Evolutionary conservation across 2,888 invertebrate genomes (phyloP).

Genomic region (Drosophila leonis): DNA sequence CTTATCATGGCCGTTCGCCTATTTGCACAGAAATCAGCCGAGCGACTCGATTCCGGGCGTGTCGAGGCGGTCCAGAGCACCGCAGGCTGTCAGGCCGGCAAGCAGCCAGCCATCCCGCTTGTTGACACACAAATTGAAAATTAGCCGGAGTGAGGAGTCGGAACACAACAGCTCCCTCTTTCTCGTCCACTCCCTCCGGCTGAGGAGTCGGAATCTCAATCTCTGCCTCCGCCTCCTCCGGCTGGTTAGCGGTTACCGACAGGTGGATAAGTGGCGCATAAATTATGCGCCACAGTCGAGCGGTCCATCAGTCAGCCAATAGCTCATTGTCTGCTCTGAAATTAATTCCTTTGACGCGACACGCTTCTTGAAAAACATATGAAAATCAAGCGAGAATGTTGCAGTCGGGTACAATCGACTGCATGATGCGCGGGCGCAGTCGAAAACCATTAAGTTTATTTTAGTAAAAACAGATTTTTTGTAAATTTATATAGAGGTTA

Average conservation of each 20-base stretch:
- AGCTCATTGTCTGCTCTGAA: conserved; percentile 51
- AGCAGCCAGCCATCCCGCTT: conserved; percentile 12
- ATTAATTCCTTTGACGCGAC: conserved; percentile 48
- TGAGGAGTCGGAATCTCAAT: neutral
- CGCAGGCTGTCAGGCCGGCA: neutral
- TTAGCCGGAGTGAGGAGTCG: conserved; percentile 29
- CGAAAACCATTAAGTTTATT: neutral
- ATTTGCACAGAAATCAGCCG: conserved; percentile 39
- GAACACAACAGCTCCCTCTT: neutral
- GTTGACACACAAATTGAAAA: conserved; percentile 57
- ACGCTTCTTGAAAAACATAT: conserved; percentile 2
- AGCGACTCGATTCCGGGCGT: conserved; percentile 27
- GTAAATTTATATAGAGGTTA: neutral
- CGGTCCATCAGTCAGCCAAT: conserved; percentile 37
- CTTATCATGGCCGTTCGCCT: conserved; percentile 29
- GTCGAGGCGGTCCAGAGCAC: conserved; percentile 9
- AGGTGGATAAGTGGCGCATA: conserved; percentile 57
- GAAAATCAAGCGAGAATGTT: neutral
- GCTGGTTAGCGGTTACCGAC: conserved; percentile 37
- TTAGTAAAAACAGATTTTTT: neutral
- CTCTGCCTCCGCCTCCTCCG: neutral
- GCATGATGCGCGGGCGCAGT: neutral
- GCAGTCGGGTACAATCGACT: neutral
- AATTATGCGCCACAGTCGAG: conserved; percentile 42
- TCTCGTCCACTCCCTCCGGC: neutral